Evolutionary conservation across 2,113 vertebrate genomes (phyloP).

Genomic region (Uria aalge): DNA sequence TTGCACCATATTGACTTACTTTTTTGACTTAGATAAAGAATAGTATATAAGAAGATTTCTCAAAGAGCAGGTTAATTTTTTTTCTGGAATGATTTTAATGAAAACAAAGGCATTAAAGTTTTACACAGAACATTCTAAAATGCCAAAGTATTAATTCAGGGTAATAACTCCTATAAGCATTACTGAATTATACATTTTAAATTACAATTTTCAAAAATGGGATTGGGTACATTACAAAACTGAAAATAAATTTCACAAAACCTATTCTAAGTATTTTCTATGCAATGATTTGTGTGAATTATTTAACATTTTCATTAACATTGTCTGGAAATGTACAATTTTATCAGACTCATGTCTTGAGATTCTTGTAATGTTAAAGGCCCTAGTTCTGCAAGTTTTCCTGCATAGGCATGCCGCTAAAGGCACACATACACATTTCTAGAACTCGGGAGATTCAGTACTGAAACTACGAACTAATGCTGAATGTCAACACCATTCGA

Average conservation of each 20-base stretch:
- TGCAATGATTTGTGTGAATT: constrained; percentile 35
- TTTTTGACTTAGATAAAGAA: neutral
- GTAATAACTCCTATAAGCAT: constrained; percentile 22
- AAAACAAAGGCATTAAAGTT: constrained; percentile 37
- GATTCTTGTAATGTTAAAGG: neutral
- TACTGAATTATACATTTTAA: constrained; percentile 44
- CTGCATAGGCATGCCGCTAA: neutral
- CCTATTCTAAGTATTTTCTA: constrained; percentile 13
- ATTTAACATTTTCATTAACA: constrained; percentile 50
- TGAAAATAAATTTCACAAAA: constrained; percentile 35
- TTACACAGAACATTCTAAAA: constrained; percentile 2
- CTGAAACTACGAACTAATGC: neutral
- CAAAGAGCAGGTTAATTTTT: neutral
- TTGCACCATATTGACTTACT: neutral
- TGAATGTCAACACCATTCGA: neutral
- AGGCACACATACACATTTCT: neutral
- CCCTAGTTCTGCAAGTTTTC: neutral
- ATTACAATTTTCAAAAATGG: constrained; percentile 29
- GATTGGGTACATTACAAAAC: neutral
- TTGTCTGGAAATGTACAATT: neutral
- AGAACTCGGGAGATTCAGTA: neutral
- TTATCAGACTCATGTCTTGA: neutral
- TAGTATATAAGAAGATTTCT: neutral
- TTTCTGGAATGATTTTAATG: neutral
- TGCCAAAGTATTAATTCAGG: constrained; percentile 6